These are phyloP conservation scores for Hyposoter didymator DNA, from an alignment of 2,888 invertebrate species.

Conservation along the genomic window DNA sequence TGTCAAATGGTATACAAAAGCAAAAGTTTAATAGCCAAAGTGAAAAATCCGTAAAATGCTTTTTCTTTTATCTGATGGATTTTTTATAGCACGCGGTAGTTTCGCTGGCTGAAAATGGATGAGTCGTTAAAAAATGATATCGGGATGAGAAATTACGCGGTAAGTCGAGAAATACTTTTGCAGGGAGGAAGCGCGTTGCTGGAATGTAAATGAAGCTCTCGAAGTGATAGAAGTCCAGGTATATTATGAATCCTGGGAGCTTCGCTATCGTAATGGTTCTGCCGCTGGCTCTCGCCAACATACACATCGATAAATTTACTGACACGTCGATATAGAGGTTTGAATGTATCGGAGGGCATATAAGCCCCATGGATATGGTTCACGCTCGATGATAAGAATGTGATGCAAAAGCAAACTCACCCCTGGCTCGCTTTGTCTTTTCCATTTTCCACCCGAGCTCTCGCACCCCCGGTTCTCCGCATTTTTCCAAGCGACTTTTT, in stretches of 20 bases:
- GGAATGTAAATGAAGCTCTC: slow-evolving; percentile 46
- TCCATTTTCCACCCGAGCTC: slow-evolving; percentile 68
- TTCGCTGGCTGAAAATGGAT: slow-evolving; percentile 4
- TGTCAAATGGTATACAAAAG: not conserved
- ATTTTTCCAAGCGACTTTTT: slow-evolving; percentile 69
- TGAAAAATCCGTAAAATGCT: not conserved
- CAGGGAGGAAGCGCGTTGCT: slow-evolving; percentile 21
- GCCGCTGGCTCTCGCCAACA: not conserved
- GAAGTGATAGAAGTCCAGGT: slow-evolving; percentile 42
- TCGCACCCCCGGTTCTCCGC: slow-evolving; percentile 65
- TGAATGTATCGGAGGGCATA: slow-evolving; percentile 7
- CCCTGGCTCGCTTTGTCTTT: slow-evolving; percentile 54
- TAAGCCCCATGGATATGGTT: slow-evolving; percentile 1
- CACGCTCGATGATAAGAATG: slow-evolving; percentile 18
- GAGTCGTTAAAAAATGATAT: slow-evolving; percentile 34
- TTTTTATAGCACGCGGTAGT: slow-evolving; percentile 10
- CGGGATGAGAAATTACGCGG: slow-evolving; percentile 40
- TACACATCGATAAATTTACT: slow-evolving; percentile 8
- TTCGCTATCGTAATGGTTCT: slow-evolving; percentile 40
- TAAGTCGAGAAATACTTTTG: slow-evolving; percentile 23
- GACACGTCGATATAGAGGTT: not conserved
- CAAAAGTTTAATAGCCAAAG: not conserved
- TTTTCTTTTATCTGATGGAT: slow-evolving; percentile 15
- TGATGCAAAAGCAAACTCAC: slow-evolving; percentile 43
- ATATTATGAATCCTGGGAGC: slow-evolving; percentile 29